Percentiles rank a stretch among this genome's conserved stretches.
phyloP scores from a whole-genome alignment of 2,888 invertebrate species.

The Mamestra brassicae region DNA sequence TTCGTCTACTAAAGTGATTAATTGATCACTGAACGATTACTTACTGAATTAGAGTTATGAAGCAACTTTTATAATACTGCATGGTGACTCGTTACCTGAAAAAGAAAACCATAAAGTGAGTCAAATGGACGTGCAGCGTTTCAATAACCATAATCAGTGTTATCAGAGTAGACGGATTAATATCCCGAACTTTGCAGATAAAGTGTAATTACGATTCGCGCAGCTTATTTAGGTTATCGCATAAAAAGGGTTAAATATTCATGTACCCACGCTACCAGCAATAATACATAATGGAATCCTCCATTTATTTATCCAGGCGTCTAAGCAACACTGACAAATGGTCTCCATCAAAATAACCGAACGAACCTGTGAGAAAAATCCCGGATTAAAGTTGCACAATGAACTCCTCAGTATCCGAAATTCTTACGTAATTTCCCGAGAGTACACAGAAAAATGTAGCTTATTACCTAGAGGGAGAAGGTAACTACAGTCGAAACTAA shows the following conservation, averaged over 20 bases:
- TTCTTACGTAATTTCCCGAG: conserved; percentile 78
- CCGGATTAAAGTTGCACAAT: conserved; percentile 58
- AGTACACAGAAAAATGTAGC: conserved; percentile 76
- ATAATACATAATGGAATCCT: conserved; percentile 35
- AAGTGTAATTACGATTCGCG: conserved; percentile 38
- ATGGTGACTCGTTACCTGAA: conserved; percentile 59
- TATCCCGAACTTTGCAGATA: conserved; percentile 46
- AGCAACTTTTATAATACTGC: conserved; percentile 28
- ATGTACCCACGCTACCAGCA: conserved; percentile 25
- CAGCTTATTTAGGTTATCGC: conserved; percentile 42
- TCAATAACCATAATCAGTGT: conserved; percentile 49
- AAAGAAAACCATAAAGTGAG: conserved; percentile 37
- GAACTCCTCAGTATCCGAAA: conserved; percentile 61
- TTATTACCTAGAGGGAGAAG: conserved; percentile 71
- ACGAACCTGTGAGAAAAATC: conserved; percentile 56
- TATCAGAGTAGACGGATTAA: conserved; percentile 42
- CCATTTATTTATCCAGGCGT: conserved; percentile 48
- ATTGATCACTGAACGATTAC: conserved; percentile 69
- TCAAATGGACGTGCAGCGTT: conserved; percentile 23
- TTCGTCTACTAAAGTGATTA: conserved; percentile 74
- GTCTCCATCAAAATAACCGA: conserved; percentile 57
- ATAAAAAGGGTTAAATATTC: conserved; percentile 44
- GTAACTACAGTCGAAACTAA: conserved; percentile 73
- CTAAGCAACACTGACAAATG: conserved; percentile 57
- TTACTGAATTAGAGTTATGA: conserved; percentile 53